Evolutionary conservation across 2,113 vertebrate genomes (phyloP).

Genomic region (Scytalopus superciliaris): DNA sequence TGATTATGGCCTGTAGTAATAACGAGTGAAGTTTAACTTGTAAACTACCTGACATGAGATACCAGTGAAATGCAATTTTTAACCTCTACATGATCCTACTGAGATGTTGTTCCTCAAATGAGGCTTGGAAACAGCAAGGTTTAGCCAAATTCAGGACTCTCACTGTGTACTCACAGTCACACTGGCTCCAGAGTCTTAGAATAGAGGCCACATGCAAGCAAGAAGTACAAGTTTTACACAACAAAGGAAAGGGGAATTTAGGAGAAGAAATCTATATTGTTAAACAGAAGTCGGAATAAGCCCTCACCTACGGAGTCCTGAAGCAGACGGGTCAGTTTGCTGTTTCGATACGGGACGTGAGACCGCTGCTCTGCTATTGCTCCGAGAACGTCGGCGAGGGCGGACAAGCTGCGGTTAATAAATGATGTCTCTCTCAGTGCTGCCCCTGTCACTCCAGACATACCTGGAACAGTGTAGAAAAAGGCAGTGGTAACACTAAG

Average conservation of each 20-base stretch:
- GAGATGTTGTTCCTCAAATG: not conserved
- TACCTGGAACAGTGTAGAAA: conserved; percentile 40
- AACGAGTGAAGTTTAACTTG: not conserved
- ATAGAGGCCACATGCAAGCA: not conserved
- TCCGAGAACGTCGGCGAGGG: conserved; percentile 83
- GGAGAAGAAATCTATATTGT: not conserved
- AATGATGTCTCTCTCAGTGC: conserved; percentile 81
- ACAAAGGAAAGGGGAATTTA: not conserved
- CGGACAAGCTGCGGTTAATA: conserved; percentile 84
- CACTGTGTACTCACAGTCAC: not conserved
- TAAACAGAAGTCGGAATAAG: not conserved
- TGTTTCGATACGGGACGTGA: conserved; percentile 86
- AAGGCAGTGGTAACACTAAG: not conserved
- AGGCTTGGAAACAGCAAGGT: not conserved
- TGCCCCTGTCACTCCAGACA: conserved; percentile 79
- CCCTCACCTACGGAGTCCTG: conserved; percentile 80
- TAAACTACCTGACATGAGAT: not conserved
- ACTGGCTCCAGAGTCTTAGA: not conserved
- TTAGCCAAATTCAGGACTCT: not conserved
- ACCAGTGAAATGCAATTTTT: not conserved
- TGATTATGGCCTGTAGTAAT: not conserved
- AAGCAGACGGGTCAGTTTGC: conserved; percentile 85
- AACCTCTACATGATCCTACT: not conserved
- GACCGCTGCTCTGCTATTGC: conserved; percentile 79
- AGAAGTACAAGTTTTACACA: not conserved